Evolutionary conservation across 2,113 vertebrate species (phyloP).

Genomic region (Sakesphorus luctuosus): DNA sequence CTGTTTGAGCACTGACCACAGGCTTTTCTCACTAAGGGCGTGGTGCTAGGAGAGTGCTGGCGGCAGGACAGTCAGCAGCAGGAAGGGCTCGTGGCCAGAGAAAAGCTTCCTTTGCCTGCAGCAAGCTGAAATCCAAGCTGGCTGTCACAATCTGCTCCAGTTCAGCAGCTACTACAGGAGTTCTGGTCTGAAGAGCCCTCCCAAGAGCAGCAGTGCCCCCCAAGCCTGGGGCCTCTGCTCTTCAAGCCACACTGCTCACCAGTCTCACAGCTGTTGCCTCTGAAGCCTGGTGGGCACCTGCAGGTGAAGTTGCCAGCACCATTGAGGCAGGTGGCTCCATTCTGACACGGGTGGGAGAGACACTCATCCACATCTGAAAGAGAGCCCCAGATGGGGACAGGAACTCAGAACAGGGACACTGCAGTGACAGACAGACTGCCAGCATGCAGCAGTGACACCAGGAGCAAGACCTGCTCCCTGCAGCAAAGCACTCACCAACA

Average conservation of each 20-base stretch:
- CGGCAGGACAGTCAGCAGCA: background rate
- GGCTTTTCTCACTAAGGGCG: background rate
- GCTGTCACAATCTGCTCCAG: background rate
- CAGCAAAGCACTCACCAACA: slow-evolving; percentile 78
- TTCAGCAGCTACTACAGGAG: background rate
- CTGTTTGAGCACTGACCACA: background rate
- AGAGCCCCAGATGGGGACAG: background rate
- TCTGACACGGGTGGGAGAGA: slow-evolving; percentile 78
- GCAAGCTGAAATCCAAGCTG: background rate
- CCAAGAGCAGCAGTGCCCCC: background rate
- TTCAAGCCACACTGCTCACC: slow-evolving; percentile 5
- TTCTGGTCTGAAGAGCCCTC: background rate
- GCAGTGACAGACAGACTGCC: background rate
- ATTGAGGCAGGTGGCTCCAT: slow-evolving; percentile 74
- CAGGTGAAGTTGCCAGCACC: slow-evolving; percentile 74
- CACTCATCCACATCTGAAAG: slow-evolving; percentile 81
- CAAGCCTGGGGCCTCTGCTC: background rate
- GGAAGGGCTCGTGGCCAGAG: background rate
- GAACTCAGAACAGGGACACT: background rate
- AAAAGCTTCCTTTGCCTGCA: background rate
- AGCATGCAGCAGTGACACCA: accelerated
- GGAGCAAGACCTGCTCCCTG: background rate
- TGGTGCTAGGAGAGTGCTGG: background rate
- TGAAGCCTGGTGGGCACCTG: slow-evolving; percentile 68
- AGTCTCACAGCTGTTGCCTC: slow-evolving; percentile 71